Evolutionary conservation across 2,113 vertebrate species (phyloP).

Genomic region (Nansenia antarctica): DNA sequence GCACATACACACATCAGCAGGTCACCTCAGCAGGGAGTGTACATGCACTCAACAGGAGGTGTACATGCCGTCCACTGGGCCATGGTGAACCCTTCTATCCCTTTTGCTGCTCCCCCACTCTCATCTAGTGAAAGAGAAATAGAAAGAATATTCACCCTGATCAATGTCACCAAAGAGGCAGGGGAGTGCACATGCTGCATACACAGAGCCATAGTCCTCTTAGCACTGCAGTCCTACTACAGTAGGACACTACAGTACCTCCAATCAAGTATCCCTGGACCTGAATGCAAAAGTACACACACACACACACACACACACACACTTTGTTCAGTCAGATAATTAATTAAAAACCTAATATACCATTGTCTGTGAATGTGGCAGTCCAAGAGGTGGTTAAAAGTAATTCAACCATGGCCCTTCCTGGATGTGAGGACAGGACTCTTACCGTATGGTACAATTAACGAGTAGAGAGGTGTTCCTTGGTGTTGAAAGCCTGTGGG

Average conservation of each 20-base stretch:
- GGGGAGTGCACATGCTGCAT: constrained; percentile 1
- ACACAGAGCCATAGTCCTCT: no score
- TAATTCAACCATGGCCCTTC: constrained; percentile 71
- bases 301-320: neutral
- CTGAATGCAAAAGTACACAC: neutral
- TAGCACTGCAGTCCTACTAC: neutral
- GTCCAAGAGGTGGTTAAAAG: constrained; percentile 67
- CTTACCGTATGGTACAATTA: constrained; percentile 74
- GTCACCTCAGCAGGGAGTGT: constrained; percentile 16
- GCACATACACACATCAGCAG: constrained; percentile 22
- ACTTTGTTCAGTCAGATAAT: constrained; percentile 63
- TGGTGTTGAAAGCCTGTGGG: constrained; percentile 66
- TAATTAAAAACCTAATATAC: constrained; percentile 78
- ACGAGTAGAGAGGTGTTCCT: constrained; percentile 61
- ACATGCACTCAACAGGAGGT: constrained; percentile 11
- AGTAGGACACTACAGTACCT: neutral
- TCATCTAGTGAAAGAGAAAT: constrained; percentile 34
- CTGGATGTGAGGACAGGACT: constrained; percentile 69
- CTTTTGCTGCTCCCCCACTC: constrained; percentile 14
- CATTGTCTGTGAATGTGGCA: constrained; percentile 71
- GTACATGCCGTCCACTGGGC: constrained; percentile 2
- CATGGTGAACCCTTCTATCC: constrained; percentile 19
- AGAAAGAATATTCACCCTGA: constrained; percentile 31
- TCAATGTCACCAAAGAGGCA: constrained; percentile 42
- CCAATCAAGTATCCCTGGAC: no score